Percentiles rank a stretch among this genome's conserved stretches.
These are phyloP conservation scores for Tokudaia tokunoshimensis DNA, from an alignment of 2,797 vertebrate genomes.

Conservation along the genomic window DNA sequence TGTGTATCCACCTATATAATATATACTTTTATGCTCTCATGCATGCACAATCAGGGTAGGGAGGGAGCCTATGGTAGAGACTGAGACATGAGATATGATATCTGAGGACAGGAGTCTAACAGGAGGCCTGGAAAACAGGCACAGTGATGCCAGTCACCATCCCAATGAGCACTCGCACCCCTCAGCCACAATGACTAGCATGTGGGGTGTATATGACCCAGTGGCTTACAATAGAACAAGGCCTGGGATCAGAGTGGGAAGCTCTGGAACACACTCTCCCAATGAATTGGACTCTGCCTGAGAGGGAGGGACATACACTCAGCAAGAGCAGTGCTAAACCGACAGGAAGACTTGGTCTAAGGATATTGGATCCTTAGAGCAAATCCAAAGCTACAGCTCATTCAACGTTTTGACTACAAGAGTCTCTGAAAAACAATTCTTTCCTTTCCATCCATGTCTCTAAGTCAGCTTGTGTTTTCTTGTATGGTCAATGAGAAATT, in stretches of 20 bases:
- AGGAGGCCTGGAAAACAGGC: not conserved
- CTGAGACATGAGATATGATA: not conserved
- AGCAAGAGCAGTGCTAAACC: not conserved
- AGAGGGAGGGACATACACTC: not conserved
- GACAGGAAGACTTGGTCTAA: not conserved
- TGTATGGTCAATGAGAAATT: not conserved
- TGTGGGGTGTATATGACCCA: not conserved
- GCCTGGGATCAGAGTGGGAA: not conserved
- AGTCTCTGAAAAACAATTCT: not conserved
- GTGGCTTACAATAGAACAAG: not conserved
- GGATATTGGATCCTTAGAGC: no score
- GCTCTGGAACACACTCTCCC: not conserved
- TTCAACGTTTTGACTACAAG: not conserved
- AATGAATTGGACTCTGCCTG: not conserved
- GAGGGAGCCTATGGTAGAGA: not conserved
- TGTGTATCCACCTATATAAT: not conserved
- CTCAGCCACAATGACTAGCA: not conserved
- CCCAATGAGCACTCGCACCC: not conserved
- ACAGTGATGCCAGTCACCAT: not conserved
- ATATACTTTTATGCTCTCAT: not conserved
- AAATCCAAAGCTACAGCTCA: not conserved
- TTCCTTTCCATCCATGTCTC: not conserved
- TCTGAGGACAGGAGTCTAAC: not conserved
- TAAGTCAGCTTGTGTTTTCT: not conserved
- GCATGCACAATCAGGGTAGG: accelerated